Evolutionary conservation across 64 coral and sea anemone genomes (phyloP).

Genomic region (Montipora sp.): DNA sequence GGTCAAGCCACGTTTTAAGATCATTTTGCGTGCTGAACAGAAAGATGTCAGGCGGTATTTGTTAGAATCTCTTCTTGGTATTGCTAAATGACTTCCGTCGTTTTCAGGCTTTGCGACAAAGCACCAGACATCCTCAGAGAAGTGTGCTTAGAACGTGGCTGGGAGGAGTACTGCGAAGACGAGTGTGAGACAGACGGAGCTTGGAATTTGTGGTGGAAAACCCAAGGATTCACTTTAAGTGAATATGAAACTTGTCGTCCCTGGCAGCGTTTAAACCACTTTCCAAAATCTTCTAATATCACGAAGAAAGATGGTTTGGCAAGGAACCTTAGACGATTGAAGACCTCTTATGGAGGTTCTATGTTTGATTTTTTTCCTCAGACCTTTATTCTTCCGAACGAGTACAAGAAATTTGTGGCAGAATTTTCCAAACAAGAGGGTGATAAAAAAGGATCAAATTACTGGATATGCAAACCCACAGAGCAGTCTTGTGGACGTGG

Average conservation of each 20-base stretch:
- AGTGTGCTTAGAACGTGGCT: constrained; percentile 83
- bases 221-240: constrained; percentile 73
- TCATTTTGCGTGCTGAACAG: too few species aligned
- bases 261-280: constrained; percentile 95
- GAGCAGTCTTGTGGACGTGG: constrained; percentile 87
- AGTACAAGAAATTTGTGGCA: constrained; percentile 86
- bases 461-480: constrained; percentile 94
- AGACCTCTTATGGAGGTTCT: constrained; percentile 69
- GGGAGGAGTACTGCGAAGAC: constrained; percentile 74
- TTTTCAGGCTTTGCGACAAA: constrained; percentile 86
- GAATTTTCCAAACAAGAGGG: constrained; percentile 76
- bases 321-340: constrained; percentile 90
- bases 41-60: neutral
- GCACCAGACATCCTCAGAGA: constrained; percentile 76
- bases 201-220: constrained; percentile 96
- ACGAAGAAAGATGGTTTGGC: constrained; percentile 90
- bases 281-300: constrained; percentile 82
- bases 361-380: constrained; percentile 76
- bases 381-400: constrained; percentile 85
- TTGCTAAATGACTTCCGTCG: constrained; percentile 63
- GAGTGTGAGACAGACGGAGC: constrained; percentile 54
- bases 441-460: neutral
- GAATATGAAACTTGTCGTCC: constrained; percentile 86
- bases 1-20: too few species aligned
- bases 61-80: neutral